Percentiles rank a stretch among this genome's conserved stretches.
Evolutionary conservation across 2,797 vertebrate species (phyloP).

Genomic region (Sebastes diaconus): DNA sequence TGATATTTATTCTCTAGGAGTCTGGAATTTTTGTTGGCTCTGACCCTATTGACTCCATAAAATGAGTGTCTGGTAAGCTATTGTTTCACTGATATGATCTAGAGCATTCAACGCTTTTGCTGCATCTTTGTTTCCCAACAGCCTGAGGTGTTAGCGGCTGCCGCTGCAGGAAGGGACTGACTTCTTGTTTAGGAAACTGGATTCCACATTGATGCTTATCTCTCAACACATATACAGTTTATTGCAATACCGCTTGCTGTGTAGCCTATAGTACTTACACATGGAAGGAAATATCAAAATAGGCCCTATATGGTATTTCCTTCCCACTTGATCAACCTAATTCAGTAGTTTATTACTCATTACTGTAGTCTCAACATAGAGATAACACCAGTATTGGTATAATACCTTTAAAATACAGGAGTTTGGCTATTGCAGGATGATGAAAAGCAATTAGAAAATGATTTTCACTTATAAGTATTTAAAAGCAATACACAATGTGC

Average conservation of each 20-base stretch:
- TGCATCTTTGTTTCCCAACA: conserved; percentile 46
- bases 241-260: neutral
- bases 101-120: neutral
- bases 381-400: neutral
- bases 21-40: conserved; percentile 12
- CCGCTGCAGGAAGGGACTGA: conserved; percentile 42
- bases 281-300: neutral
- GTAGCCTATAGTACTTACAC: neutral
- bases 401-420: neutral
- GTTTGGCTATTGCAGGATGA: neutral
- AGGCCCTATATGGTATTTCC: neutral
- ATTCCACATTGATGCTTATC: conserved; percentile 13
- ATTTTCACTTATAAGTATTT: neutral
- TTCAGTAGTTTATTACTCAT: too few species aligned
- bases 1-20: neutral
- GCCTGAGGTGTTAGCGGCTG: conserved; percentile 48
- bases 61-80: conserved; percentile 14
- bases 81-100: conserved; percentile 61
- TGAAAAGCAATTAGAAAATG: neutral
- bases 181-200: conserved; percentile 26
- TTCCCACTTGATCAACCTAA: neutral
- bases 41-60: neutral
- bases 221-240: neutral
- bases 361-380: neutral
- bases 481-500: neutral